Conservation (phyloP, 2,797 vertebrate genomes). For the Tapirus indicus region DNA sequence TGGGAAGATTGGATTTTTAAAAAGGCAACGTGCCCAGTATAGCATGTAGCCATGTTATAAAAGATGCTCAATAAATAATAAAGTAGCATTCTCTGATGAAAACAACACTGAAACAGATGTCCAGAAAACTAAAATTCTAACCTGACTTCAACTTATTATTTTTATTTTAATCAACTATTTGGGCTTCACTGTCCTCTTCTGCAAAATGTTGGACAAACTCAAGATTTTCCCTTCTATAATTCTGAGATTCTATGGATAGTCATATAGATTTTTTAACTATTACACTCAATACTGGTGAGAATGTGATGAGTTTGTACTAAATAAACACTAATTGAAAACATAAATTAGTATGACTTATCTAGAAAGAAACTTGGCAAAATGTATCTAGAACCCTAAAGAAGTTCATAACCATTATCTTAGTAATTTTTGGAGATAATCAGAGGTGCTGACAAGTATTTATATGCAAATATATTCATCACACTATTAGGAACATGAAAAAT, state of each 20-base stretch:
- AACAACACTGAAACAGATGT: background rate
- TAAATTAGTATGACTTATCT: slow-evolving; percentile 3
- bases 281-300: background rate
- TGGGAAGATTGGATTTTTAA: background rate
- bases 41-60: background rate
- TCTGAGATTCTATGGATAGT: background rate
- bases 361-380: background rate
- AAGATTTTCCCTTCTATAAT: background rate
- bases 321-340: background rate
- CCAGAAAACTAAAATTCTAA: background rate
- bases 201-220: background rate
- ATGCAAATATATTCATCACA: slow-evolving; percentile 11
- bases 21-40: background rate
- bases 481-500: slow-evolving; percentile 6
- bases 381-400: background rate
- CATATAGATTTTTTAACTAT: background rate
- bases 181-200: background rate
- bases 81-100: background rate
- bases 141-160: background rate
- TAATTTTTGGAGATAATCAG: slow-evolving; percentile 18
- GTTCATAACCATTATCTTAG: background rate
- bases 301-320: background rate
- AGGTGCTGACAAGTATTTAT: background rate
- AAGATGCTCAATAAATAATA: background rate
- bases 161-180: background rate